Percentiles rank a stretch among this genome's conserved stretches.
Evolutionary conservation across 1,140 invertebrate species (phyloP).

Genomic region (Drosophila micromelanica): DNA sequence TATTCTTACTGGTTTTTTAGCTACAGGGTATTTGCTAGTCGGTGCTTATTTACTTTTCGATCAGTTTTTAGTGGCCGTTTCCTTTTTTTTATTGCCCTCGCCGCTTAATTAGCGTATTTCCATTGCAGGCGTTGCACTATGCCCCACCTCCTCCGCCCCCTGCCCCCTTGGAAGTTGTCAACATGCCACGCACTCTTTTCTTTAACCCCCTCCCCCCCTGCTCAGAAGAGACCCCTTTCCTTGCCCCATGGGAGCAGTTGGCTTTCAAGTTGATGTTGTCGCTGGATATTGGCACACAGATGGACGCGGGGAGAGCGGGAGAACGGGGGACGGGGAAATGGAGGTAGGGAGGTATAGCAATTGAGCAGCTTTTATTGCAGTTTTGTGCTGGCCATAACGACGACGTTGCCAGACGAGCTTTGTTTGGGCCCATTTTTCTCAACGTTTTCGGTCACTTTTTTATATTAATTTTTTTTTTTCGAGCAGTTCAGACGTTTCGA

Average conservation of each 20-base stretch:
- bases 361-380: conserved; percentile 52
- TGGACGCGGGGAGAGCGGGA: not conserved
- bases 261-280: conserved; percentile 35
- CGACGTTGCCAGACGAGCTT: conserved; percentile 22
- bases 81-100: conserved; percentile 40
- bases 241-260: conserved; percentile 10
- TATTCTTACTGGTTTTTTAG: no score
- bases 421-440: conserved; percentile 34
- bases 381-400: conserved; percentile 40
- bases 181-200: not conserved
- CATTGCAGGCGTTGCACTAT: conserved; percentile 22
- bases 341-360: not conserved
- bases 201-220: not conserved
- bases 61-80: conserved; percentile 10
- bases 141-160: not conserved
- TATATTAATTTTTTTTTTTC: not conserved
- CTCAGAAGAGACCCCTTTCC: no score
- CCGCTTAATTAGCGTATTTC: conserved; percentile 64
- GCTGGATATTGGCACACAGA: conserved; percentile 23
- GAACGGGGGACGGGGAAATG: not conserved
- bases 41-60: conserved; percentile 17
- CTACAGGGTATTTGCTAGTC: not conserved
- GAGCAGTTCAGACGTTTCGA: conserved; percentile 5
- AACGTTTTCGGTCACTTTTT: conserved; percentile 5
- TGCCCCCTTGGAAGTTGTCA: not conserved